Evolutionary conservation across 2,797 vertebrate genomes (phyloP), one percentile per base, ranked within the genome.

Genomic region (Pangasius macronema): DNA sequence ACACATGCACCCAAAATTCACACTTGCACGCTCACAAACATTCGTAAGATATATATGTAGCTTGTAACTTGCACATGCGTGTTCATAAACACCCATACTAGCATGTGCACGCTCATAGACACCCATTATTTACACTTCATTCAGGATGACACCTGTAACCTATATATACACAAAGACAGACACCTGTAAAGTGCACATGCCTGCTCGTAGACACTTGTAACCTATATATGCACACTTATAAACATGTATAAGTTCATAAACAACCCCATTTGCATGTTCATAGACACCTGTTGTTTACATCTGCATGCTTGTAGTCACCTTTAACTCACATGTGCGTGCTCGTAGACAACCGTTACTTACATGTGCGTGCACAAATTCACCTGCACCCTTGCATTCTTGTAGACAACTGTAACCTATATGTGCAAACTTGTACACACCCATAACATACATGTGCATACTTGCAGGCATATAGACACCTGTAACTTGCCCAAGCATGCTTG

Each of bases 271-370:
- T 59, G 6, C 24, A 42, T 70, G 61, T 13, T n/a, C 61, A n/a
- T 39, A 39, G 68, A 27, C 70, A 73, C 91, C 93, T 91, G 90
- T 84, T 73, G 33, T 85, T 89, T 88, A 77, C 81, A 67, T 57
- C 79, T 75, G 81, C 63, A 55, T 24, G 65, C 61, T 83, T 9
- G 11, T 49, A n/a, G 70, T 6, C 39, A 27, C 39, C 9, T 46
- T 16, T 33, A 39, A 39, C 70, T 3, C 36, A 3, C 30, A 59
- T 39, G 22, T 27, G 8, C 36, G n/a, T 24, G 36, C 11, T 73
- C 1, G 8, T 14, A 49, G 1, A 53, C 49, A 8, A 91, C 93
- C 90, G 90, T 83, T 76, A 33, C 85, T 88, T 87, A 65, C 13
- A 59, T 27, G 11, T 27, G 8, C 36, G 46, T 24, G 22, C 22